Base-by-base conservation (phyloP, 2,888 invertebrate genomes). In the Timandra comae region DNA sequence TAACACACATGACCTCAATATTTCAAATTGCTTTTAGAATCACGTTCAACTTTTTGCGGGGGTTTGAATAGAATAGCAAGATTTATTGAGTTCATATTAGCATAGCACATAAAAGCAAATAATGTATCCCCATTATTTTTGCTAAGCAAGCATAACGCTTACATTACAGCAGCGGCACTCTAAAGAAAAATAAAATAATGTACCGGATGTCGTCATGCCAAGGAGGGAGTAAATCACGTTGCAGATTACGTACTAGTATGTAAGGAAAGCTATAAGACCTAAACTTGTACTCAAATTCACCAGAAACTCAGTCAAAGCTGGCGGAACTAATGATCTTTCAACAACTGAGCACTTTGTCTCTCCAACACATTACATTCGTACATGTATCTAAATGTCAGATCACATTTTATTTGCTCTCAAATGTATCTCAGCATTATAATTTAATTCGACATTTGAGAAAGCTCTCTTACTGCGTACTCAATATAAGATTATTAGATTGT, bases 181-280 rank as follows among this genome's bases (percentile, higher is more conserved):
- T 22, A 7, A 22, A 55, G 60, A 63, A 55, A 57, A 57, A 60
- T 45, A 57, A 65, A 62, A 68, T 62, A 75, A 75, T 63, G 58
- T 57, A 63, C 77, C 80, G 78, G 78, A 80, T 77, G 75, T 70
- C 68, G 62, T 63, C 66, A 63, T 57, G 66, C 63, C 63, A 58
- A 61, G 59, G 55, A 41, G 54, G 51, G 45, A 58, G 53, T 56
- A 52, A 61, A 47, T 38, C 35, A 35, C 31, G 35, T 41, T 34
- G 25, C 31, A 23, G 29, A 34, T 33, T 26, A 30, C 20, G 26
- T 13, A 25, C 23, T 22, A 10, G 22, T 22, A 27, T 9, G 21
- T 28, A 23, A 61, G 23, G 16, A 23, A 22, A 30, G 26, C 26
- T 19, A 12, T 50, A 48, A 69, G 67, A 75, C 72, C 68, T 62